Base-by-base conservation (phyloP, 2,113 vertebrate species). In the Polypterus senegalus region DNA sequence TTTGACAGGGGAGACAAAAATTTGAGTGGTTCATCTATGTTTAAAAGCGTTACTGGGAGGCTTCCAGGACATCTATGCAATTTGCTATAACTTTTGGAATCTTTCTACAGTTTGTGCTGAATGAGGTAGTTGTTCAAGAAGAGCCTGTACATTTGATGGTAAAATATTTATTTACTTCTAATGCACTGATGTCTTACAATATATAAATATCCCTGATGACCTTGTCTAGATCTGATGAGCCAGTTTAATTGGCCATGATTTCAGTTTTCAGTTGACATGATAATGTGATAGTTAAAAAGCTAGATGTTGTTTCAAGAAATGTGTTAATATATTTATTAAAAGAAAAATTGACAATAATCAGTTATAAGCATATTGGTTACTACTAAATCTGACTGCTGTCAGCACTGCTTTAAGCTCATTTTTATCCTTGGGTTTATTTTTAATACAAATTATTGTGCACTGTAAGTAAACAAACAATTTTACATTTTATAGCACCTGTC, bases 251-350 rank as follows among this genome's bases (percentile, higher is more conserved):
- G 46, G 48, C 6, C 27, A 48, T 43, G 27, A 43, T 9, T 47
- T 65, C 3, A 51, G 45, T 60, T 65, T 65, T 58, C 54, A 61
- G 57, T 56, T 51, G 51, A 52, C 51, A 52, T 8, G 7, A 4
- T 52, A 52, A 52, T 7, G 27, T 27, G 27, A 27, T 27, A 27
- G 27, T 27, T 27, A 27, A 27, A 27, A 27, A 27, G 27, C 27
- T 27, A 27, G 27, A 27, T 27, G 27, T 27, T 27, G 27, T 27
- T 27, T 27, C 27, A 27, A 27, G 27, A 27, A 27, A 27, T 27
- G 27, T 27, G 27, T 27, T 27, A 27, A 27, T 27, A 27, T 27
- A 27, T 27, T 27, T 27, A 27, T 27, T 27, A 27, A 27, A 27
- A 27, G 27, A 27, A 27, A 2, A 27, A 27, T 27, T 27, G 27